Percentiles rank a stretch among this genome's conserved stretches.
These are phyloP conservation scores for Aplocera efformata DNA, from an alignment of 2,888 invertebrate species.

Conservation along the genomic window DNA sequence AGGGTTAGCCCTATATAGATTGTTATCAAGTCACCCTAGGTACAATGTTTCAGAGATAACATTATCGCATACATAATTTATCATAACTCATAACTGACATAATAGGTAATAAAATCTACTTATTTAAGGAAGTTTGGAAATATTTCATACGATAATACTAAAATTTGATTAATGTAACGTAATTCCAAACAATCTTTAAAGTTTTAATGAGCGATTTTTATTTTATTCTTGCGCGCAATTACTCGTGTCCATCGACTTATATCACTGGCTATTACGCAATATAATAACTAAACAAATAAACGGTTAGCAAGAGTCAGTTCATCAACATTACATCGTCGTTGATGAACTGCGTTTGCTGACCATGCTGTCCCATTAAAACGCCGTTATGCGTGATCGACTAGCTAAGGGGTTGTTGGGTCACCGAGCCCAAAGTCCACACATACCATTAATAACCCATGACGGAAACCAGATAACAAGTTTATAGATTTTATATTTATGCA, in stretches of 20 bases:
- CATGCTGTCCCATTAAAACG: constrained; percentile 7
- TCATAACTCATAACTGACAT: constrained; percentile 4
- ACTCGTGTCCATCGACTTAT: constrained; percentile 25
- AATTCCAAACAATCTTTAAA: constrained; percentile 8
- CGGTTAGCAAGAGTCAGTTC: no score
- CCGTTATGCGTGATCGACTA: neutral
- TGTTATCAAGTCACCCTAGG: neutral
- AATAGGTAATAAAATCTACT: constrained; percentile 2
- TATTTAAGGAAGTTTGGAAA: constrained; percentile 12
- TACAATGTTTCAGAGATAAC: neutral
- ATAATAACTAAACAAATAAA: no score
- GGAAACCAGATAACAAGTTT: neutral
- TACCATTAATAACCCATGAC: neutral
- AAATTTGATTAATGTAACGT: constrained; percentile 33
- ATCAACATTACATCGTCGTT: no score
- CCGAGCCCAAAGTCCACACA: constrained; percentile 2
- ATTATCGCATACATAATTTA: constrained; percentile 2
- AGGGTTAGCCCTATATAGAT: neutral
- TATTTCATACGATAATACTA: constrained; percentile 21
- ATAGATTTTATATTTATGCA: constrained; percentile 4
- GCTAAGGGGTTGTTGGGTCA: constrained; percentile 3
- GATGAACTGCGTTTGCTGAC: no score
- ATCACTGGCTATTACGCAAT: no score
- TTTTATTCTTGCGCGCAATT: neutral
- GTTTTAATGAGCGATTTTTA: constrained; percentile 1